Conservation (phyloP, 2,113 vertebrate species). For the Hystrix cristata region DNA sequence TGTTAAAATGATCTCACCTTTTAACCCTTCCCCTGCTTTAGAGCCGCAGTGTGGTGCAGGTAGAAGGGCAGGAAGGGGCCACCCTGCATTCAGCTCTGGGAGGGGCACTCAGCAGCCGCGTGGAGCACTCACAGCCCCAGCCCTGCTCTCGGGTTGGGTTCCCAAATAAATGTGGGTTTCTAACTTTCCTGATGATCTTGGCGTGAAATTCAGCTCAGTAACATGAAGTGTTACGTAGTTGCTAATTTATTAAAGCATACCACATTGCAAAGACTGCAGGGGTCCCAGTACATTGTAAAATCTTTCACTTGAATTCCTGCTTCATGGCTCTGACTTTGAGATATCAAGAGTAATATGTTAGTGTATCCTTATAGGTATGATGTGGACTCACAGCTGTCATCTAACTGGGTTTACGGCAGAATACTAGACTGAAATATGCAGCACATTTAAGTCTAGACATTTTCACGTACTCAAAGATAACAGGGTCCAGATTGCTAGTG, state of each 20-base stretch:
- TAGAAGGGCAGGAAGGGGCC: neutral
- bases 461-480: neutral
- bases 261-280: neutral
- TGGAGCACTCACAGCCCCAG: neutral
- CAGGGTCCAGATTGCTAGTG: neutral
- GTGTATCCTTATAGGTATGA: neutral
- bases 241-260: neutral
- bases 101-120: neutral
- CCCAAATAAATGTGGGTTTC: neutral
- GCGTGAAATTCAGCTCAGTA: neutral
- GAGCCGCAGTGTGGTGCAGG: neutral
- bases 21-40: neutral
- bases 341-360: constrained; percentile 15
- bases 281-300: neutral
- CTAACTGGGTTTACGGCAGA: neutral
- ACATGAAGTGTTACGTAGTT: neutral
- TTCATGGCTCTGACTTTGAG: neutral
- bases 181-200: constrained; percentile 10
- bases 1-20: neutral
- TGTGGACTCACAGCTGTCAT: neutral
- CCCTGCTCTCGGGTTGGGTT: neutral
- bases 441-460: neutral
- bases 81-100: neutral
- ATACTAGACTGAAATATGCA: neutral
- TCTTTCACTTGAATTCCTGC: constrained; percentile 34